These are phyloP conservation scores for Brachyopa scutellaris DNA, from an alignment of 2,888 invertebrate genomes.

Conservation along the genomic window DNA sequence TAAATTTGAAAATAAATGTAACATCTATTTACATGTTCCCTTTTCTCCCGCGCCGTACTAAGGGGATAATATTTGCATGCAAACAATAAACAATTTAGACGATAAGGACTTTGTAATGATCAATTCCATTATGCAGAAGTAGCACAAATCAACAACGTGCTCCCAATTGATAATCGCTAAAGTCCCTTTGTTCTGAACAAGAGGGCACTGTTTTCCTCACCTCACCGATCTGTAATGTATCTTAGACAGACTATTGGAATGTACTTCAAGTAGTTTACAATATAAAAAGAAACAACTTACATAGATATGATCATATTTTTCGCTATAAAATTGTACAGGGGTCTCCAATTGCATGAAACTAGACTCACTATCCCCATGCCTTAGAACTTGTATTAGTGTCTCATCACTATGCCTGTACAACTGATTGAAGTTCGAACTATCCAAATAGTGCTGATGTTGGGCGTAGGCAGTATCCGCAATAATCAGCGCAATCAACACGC, in stretches of 20 bases:
- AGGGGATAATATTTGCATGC: slow-evolving; percentile 33
- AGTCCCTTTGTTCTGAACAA: slow-evolving; percentile 45
- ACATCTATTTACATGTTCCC: slow-evolving; percentile 10
- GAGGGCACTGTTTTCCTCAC: neutral
- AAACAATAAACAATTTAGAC: slow-evolving; percentile 34
- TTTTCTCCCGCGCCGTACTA: slow-evolving; percentile 1
- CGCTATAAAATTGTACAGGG: slow-evolving; percentile 91
- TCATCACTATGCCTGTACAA: slow-evolving; percentile 76
- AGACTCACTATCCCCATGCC: slow-evolving; percentile 79
- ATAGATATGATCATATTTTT: slow-evolving; percentile 88
- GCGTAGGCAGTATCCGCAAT: slow-evolving; percentile 71
- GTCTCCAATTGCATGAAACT: slow-evolving; percentile 77
- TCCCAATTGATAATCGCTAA: slow-evolving; percentile 56
- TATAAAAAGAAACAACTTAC: slow-evolving; percentile 87
- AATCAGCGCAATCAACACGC: slow-evolving; percentile 71
- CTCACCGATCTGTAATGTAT: neutral
- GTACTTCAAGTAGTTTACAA: too few species aligned
- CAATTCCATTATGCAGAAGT: slow-evolving; percentile 27
- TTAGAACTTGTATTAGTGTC: slow-evolving; percentile 75
- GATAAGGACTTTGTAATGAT: slow-evolving; percentile 46
- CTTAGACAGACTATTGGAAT: neutral
- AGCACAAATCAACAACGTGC: slow-evolving; percentile 65
- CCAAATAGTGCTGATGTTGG: slow-evolving; percentile 78
- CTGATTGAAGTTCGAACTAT: slow-evolving; percentile 76
- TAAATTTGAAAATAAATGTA: too few species aligned